phyloP scores from a whole-genome alignment of 2,113 vertebrate species.

The Aramus guarauna region DNA sequence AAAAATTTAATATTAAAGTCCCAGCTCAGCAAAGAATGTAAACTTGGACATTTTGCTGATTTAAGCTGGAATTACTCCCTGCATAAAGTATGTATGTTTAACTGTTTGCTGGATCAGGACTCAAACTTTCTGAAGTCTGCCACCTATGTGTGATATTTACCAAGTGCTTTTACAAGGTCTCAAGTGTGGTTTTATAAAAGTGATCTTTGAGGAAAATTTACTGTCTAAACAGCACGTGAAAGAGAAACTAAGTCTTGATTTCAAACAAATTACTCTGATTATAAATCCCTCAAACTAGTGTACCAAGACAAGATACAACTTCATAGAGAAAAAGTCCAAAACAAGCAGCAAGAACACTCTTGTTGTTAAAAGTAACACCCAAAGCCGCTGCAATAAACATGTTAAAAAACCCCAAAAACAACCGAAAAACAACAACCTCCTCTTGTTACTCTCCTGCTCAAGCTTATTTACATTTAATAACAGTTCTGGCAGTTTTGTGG shows the following conservation, averaged over 20 bases:
- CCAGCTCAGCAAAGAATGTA: neutral
- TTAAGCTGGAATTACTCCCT: slow-evolving; percentile 8
- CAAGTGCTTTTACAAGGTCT: neutral
- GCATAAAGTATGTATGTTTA: neutral
- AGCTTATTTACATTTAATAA: neutral
- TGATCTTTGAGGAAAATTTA: neutral
- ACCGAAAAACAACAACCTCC: no score
- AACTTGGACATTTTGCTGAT: slow-evolving; percentile 14
- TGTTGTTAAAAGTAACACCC: neutral
- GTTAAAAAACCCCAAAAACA: neutral
- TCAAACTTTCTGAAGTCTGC: slow-evolving; percentile 31
- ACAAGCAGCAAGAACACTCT: neutral
- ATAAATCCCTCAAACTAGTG: neutral
- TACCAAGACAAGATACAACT: neutral
- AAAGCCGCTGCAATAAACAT: neutral
- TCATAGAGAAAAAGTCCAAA: neutral
- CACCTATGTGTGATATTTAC: neutral
- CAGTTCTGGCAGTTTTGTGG: neutral
- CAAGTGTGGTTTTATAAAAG: neutral
- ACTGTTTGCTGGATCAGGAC: neutral
- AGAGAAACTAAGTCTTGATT: neutral
- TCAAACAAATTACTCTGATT: neutral
- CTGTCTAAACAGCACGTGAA: neutral
- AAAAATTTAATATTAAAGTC: neutral
- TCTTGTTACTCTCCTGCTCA: neutral